Evolutionary conservation across 2,888 invertebrate species (phyloP).

Genomic region (Harmothoe impar): DNA sequence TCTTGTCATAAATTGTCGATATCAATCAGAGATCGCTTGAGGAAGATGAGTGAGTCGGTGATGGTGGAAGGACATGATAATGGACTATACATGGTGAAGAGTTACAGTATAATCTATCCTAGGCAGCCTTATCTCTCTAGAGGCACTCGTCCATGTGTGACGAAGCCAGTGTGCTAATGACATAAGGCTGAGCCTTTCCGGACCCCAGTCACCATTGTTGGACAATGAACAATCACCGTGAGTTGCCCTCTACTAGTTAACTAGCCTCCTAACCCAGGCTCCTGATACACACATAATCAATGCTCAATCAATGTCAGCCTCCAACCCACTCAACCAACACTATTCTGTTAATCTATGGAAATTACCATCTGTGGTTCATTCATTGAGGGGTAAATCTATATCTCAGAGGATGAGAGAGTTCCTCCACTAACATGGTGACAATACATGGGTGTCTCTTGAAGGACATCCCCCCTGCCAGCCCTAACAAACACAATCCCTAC

Average conservation of each 20-base stretch:
- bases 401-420: neutral
- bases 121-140: too few species aligned
- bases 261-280: too few species aligned
- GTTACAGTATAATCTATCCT: too few species aligned
- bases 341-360: neutral
- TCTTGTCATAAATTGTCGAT: too few species aligned
- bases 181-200: neutral
- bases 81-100: too few species aligned
- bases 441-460: neutral
- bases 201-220: neutral
- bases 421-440: neutral
- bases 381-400: conserved; percentile 17
- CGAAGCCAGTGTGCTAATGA: neutral
- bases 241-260: neutral
- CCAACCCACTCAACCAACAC: neutral
- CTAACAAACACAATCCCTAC: too few species aligned
- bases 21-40: too few species aligned
- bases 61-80: too few species aligned
- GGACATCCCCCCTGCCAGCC: neutral
- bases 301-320: neutral
- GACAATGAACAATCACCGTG: neutral
- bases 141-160: neutral
- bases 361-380: neutral
- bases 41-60: too few species aligned
- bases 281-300: too few species aligned